Base-by-base conservation (phyloP, 35 echinoderm and acorn worm genomes). In the Eucidaris tribuloides region DNA sequence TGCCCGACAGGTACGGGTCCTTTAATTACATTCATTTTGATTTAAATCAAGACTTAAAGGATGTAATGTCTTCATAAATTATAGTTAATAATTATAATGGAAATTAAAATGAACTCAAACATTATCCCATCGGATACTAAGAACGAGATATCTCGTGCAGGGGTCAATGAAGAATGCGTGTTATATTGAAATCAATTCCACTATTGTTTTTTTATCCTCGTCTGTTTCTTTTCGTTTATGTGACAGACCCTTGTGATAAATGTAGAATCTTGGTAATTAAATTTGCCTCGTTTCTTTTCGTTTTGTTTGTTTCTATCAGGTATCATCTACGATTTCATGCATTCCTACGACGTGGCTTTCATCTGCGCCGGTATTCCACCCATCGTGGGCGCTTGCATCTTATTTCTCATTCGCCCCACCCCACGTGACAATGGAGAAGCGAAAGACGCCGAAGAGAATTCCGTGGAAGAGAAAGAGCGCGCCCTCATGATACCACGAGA, bases 331-430 rank as follows among this genome's bases (percentile, higher is more conserved):
- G 86, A 89, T 41, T 43, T 62, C 17, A 88, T 82, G 0, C 56
- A 72, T 7, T 81, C 86, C 24, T 97, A 97, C 52, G 83, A 83
- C 14, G 9, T 92, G 11, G 94, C 96, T 7, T 93, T 99, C 71
- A 57, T 90, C 23, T 61, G 85, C 0, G 81, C 96, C 2, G 96
- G 96, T 5, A 48, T 87, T 0, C 87, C 96, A 3, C 91, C 96
- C 18, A 93, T 99, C 60, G 82, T 99, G 39, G 91, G 68, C 1
- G 90, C 91, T 1, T 93, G 78, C 71, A 93, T 87, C 11, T 78
- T 93, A n/a, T 93, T 93, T 56, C 79, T 90, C 34, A 81, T 99
- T 45, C 19, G 83, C 29, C 89, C 71, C 4, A 27, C 34, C 58
- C 61, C 87, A 45, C 40, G 14, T 13, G 86, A 81, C 50, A 80